Evolutionary conservation across 2,113 vertebrate species (phyloP).

Genomic region (Stictonetta naevosa): DNA sequence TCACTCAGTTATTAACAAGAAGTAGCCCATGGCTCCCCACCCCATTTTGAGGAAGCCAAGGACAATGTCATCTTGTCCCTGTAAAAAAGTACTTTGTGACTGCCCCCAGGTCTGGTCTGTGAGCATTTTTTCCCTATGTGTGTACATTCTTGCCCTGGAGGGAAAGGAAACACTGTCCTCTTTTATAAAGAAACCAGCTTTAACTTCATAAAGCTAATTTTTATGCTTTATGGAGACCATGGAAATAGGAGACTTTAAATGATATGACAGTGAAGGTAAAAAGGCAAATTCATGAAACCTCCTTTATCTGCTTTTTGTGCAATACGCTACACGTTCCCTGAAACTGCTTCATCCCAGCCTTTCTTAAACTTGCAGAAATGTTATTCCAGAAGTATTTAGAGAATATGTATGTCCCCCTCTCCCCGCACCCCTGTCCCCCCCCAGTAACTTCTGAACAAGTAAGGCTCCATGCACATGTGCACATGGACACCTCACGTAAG

Average conservation of each 20-base stretch:
- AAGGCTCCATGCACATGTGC: background rate
- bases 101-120: background rate
- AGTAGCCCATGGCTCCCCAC: background rate
- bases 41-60: background rate
- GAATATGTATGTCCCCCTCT: fast-evolving
- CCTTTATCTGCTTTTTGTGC: background rate
- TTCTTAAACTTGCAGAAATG: background rate
- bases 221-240: background rate
- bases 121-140: background rate
- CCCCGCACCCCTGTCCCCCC: too few species aligned
- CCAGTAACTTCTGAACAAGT: background rate
- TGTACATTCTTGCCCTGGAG: background rate
- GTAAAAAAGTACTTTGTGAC: background rate
- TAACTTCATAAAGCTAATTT: background rate
- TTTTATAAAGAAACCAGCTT: background rate
- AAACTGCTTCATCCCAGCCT: background rate
- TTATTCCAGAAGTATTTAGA: background rate
- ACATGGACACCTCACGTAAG: background rate
- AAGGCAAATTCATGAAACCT: background rate
- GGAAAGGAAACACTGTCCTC: background rate
- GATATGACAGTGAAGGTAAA: background rate
- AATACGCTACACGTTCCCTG: background rate
- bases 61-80: background rate
- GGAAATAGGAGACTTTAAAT: background rate
- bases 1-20: background rate